These are phyloP conservation scores for Anhinga rufa DNA, from an alignment of 2,113 vertebrate species.

Conservation along the genomic window DNA sequence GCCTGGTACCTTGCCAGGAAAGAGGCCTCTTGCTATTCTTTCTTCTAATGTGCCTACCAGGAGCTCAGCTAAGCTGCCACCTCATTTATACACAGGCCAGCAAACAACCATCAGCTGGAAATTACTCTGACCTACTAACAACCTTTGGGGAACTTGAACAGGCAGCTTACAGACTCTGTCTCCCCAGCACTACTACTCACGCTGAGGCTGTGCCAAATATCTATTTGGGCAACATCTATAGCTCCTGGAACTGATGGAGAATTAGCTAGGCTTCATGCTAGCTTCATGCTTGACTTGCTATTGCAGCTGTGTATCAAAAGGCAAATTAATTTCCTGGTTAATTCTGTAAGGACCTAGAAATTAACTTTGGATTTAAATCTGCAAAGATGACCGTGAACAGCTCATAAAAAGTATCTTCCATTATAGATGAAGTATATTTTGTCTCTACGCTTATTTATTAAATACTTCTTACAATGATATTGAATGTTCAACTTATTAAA, in stretches of 20 bases:
- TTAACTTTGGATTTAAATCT: neutral
- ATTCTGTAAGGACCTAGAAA: neutral
- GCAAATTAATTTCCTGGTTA: neutral
- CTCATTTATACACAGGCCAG: neutral
- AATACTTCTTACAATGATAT: neutral
- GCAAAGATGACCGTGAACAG: neutral
- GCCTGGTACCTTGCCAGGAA: neutral
- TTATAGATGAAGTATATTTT: neutral
- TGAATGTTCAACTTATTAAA: neutral
- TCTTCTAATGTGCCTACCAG: neutral
- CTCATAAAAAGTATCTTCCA: neutral
- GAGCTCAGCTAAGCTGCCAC: neutral
- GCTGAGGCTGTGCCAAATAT: neutral
- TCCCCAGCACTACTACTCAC: neutral
- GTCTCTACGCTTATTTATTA: neutral
- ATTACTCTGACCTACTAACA: neutral
- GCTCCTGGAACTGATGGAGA: neutral
- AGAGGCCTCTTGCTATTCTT: neutral
- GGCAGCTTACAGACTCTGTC: neutral
- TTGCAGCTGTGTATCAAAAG: neutral
- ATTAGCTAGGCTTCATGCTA: neutral
- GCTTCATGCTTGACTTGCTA: neutral
- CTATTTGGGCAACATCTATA: neutral
- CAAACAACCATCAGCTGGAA: neutral
- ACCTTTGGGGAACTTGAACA: neutral